phyloP scores from a whole-genome alignment of 2,113 vertebrate genomes.

The Megalops atlanticus region DNA sequence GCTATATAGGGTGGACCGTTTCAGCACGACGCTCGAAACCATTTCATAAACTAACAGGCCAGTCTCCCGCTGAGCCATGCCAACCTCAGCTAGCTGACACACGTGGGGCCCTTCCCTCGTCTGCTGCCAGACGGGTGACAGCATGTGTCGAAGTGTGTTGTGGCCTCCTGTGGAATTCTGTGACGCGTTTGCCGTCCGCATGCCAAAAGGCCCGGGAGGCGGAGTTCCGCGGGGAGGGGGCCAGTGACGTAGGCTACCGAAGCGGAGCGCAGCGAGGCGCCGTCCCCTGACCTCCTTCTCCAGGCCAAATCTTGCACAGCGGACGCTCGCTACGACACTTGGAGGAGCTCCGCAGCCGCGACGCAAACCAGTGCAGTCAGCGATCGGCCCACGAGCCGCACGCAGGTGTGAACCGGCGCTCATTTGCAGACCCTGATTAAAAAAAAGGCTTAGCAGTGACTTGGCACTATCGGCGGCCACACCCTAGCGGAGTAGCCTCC shows the following conservation, averaged over 20 bases:
- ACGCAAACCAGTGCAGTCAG: background rate
- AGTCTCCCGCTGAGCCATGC: background rate
- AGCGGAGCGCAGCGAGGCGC: background rate
- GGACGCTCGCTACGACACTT: background rate
- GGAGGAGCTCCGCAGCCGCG: background rate
- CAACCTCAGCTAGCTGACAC: constrained; percentile 1
- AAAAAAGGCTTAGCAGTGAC: background rate
- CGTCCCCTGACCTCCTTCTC: background rate
- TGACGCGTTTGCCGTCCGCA: background rate
- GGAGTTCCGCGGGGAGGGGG: background rate
- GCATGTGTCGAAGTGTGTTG: background rate
- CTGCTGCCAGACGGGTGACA: background rate
- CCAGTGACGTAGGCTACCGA: background rate
- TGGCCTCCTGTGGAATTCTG: background rate
- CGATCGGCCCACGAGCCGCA: background rate
- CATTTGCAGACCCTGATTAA: background rate
- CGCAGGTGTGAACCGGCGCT: background rate
- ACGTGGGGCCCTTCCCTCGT: background rate
- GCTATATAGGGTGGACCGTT: background rate
- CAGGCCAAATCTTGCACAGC: background rate
- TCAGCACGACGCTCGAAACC: background rate
- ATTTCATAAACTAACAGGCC: background rate
- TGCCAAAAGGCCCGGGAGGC: background rate
- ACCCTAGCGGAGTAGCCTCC: background rate
- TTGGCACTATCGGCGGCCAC: background rate